These are phyloP conservation scores for Chrysochloris asiatica DNA, from an alignment of 2,113 vertebrate species.

Conservation along the genomic window DNA sequence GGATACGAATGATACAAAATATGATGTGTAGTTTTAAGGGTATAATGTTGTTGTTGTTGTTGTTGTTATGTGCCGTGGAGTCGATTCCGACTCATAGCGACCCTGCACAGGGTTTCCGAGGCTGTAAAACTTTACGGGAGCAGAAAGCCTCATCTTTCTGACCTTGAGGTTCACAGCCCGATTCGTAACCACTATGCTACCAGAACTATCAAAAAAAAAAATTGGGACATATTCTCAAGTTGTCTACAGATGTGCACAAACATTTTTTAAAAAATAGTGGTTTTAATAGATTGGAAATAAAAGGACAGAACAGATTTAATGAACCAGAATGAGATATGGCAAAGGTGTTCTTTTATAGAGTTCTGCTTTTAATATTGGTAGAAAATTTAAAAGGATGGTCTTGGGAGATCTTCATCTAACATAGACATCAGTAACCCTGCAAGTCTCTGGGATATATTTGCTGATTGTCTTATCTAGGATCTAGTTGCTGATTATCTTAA, in stretches of 20 bases:
- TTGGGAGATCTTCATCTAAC: not conserved
- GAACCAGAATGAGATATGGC: not conserved
- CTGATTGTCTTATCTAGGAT: not conserved
- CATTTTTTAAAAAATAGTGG: not conserved
- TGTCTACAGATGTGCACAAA: not conserved
- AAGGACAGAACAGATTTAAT: not conserved
- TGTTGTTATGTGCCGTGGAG: too few relatives aligned
- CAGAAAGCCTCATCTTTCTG: too few relatives aligned
- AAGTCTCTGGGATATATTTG: not conserved
- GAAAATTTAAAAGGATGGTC: not conserved
- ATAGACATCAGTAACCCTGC: not conserved
- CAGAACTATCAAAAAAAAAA: too few relatives aligned
- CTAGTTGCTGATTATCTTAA: not conserved
- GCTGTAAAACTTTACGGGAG: too few relatives aligned
- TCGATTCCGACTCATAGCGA: too few relatives aligned
- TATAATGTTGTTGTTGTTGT: not conserved
- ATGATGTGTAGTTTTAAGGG: not conserved
- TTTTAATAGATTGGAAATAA: not conserved
- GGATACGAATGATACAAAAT: not conserved
- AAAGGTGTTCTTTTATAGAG: not conserved
- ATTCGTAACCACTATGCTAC: too few relatives aligned
- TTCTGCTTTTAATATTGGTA: not conserved
- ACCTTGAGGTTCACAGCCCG: too few relatives aligned
- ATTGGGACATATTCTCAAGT: not conserved
- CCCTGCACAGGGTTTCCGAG: too few relatives aligned